phyloP scores from a whole-genome alignment of 2,797 vertebrate genomes.

The Phalloptychus januarius region DNA sequence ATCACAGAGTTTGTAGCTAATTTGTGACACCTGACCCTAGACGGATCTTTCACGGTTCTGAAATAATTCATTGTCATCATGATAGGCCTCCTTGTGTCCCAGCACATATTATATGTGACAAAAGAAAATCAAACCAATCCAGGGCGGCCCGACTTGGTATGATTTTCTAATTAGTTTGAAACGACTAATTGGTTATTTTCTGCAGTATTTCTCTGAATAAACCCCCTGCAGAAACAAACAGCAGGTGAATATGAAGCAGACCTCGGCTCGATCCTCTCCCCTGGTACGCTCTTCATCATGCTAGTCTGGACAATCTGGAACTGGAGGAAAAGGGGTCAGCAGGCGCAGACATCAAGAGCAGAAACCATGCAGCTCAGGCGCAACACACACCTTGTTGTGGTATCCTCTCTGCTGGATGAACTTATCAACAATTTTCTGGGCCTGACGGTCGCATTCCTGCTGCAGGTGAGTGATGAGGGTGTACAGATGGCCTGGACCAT shows the following conservation, averaged over 20 bases:
- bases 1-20: no score
- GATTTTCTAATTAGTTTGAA: no score
- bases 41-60: no score
- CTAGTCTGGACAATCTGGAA: slow-evolving; percentile 95
- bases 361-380: background rate
- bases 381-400: slow-evolving; percentile 86
- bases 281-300: slow-evolving; percentile 89
- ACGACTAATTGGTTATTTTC: no score
- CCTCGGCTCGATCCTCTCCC: slow-evolving; percentile 94
- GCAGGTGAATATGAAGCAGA: background rate
- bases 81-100: no score
- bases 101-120: no score
- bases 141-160: no score
- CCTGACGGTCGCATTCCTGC: slow-evolving; percentile 92
- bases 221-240: background rate
- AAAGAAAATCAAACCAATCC: no score
- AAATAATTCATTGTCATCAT: no score
- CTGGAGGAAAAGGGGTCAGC: slow-evolving; percentile 72
- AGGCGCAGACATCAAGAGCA: background rate
- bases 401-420: slow-evolving; percentile 94
- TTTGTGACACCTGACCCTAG: no score
- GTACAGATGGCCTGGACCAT: slow-evolving; percentile 92
- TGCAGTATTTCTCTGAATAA: background rate
- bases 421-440: slow-evolving; percentile 93
- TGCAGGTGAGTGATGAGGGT: slow-evolving; percentile 94